Conservation (phyloP, 2,113 vertebrate genomes). For the Pelmatolapia mariae region DNA sequence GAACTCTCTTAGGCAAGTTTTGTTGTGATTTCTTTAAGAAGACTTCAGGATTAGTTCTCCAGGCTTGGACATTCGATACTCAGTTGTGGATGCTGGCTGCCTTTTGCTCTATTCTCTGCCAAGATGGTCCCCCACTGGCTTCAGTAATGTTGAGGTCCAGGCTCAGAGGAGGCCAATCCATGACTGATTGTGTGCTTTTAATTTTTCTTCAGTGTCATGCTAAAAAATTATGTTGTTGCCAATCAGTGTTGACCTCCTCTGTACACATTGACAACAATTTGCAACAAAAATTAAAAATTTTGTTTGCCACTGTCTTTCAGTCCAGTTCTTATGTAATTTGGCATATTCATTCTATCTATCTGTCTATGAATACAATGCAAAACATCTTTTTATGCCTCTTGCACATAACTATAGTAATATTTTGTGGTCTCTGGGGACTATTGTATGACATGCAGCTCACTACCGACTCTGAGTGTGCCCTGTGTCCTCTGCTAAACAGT, state of each 20-base stretch:
- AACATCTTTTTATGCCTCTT: not conserved
- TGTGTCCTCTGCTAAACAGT: not conserved
- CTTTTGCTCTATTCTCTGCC: not conserved
- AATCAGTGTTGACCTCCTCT: not conserved
- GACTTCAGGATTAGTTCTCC: not conserved
- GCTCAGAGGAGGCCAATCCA: not conserved
- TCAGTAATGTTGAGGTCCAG: not conserved
- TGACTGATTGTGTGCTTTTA: not conserved
- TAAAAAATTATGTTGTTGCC: not conserved
- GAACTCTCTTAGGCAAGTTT: not conserved
- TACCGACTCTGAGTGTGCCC: not conserved
- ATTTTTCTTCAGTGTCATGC: not conserved
- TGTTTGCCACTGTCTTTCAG: not conserved
- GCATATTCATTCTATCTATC: not conserved
- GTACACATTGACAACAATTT: not conserved
- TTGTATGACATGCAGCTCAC: not conserved
- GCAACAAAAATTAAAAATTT: not conserved
- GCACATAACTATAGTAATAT: not conserved
- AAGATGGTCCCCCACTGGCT: not conserved
- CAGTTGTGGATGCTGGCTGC: not conserved
- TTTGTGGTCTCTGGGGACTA: not conserved
- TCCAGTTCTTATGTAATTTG: not conserved
- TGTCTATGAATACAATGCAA: not conserved
- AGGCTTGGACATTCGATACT: not conserved
- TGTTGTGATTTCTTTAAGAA: not conserved